These are phyloP conservation scores for Leuctra nigra DNA, from an alignment of 2,888 invertebrate genomes.

Conservation along the genomic window DNA sequence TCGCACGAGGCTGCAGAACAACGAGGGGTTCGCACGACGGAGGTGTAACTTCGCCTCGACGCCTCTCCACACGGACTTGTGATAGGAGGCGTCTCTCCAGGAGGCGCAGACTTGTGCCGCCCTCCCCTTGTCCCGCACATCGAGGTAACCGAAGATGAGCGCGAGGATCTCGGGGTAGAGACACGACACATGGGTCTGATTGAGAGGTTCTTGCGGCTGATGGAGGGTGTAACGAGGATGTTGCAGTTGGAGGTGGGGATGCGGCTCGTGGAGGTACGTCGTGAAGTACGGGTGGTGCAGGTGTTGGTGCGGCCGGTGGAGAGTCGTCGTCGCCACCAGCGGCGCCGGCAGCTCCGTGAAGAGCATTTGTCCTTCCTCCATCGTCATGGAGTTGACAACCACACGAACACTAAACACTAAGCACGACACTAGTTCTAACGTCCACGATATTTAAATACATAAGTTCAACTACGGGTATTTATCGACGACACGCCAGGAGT, in stretches of 20 bases:
- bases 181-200: conserved; percentile 72
- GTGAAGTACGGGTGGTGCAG: conserved; percentile 33
- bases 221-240: conserved; percentile 52
- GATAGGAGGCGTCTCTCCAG: conserved; percentile 90
- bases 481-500: not conserved
- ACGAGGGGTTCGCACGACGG: conserved; percentile 70
- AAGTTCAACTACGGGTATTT: not conserved
- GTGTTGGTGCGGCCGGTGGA: conserved; percentile 45
- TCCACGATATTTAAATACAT: not conserved
- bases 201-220: conserved; percentile 47
- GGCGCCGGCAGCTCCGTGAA: conserved; percentile 53
- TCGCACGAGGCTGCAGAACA: conserved; percentile 79
- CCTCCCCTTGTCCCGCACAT: conserved; percentile 80
- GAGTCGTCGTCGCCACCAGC: conserved; percentile 41
- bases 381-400: conserved; percentile 23
- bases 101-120: conserved; percentile 84
- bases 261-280: conserved; percentile 39
- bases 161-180: conserved; percentile 90
- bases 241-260: conserved; percentile 37
- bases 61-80: conserved; percentile 89
- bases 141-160: conserved; percentile 83
- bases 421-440: not conserved
- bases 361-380: conserved; percentile 50
- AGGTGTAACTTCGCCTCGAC: conserved; percentile 88
- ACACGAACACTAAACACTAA: not conserved